A percentile compares a stretch with the other conserved stretches of the same genome.
These are phyloP conservation scores for Polyodon spathula DNA, from an alignment of 2,113 vertebrate species.

Conservation along the genomic window DNA sequence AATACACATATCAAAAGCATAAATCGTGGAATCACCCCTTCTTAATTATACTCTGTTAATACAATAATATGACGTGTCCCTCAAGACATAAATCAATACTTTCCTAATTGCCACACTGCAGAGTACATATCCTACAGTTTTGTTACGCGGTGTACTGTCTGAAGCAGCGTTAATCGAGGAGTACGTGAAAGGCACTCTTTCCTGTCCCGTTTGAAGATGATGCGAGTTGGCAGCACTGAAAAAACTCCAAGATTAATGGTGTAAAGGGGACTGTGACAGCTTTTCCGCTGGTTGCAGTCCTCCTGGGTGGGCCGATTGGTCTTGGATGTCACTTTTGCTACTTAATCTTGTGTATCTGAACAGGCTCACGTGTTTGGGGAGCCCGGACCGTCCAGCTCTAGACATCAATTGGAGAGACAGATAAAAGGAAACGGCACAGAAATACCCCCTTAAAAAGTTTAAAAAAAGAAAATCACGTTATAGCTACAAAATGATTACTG, in stretches of 20 bases:
- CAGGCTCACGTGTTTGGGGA: conserved; percentile 76
- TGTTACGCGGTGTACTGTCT: conserved; percentile 33
- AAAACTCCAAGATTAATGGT: conserved; percentile 93
- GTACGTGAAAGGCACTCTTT: conserved; percentile 40
- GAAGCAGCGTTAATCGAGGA: conserved; percentile 71
- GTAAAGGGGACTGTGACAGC: conserved; percentile 89
- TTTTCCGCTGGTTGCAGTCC: conserved; percentile 82
- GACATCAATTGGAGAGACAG: conserved; percentile 71
- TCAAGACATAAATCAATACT: background rate
- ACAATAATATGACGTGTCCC: too few relatives aligned
- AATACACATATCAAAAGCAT: too few relatives aligned
- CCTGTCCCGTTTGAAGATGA: conserved; percentile 84
- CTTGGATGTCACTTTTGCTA: conserved; percentile 98
- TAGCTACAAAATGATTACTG: conserved; percentile 60
- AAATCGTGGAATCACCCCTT: too few relatives aligned
- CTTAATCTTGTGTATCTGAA: conserved; percentile 98
- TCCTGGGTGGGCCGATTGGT: conserved; percentile 97
- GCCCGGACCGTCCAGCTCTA: conserved; percentile 52
- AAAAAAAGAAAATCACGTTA: too few relatives aligned
- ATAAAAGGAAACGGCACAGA: conserved; percentile 62
- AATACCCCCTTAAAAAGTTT: conserved; percentile 58
- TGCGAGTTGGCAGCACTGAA: conserved; percentile 89
- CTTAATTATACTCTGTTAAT: too few relatives aligned
- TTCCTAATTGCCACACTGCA: background rate
- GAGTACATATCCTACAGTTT: too few relatives aligned